Base-by-base conservation (phyloP, 2,113 vertebrate genomes). In the Brachirus orientalis region DNA sequence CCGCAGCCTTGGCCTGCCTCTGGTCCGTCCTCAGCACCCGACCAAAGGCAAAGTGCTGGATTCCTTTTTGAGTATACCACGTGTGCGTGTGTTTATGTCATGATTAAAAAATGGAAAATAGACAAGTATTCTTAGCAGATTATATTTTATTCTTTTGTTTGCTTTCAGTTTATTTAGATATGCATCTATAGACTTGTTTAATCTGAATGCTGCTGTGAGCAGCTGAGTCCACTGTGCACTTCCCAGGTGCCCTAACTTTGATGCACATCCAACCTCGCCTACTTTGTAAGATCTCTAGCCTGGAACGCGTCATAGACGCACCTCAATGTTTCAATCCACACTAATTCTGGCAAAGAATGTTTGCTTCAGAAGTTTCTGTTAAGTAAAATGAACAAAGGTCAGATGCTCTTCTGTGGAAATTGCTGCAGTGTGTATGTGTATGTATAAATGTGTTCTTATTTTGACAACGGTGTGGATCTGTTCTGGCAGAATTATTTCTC, bases 361-460 rank as follows among this genome's bases (percentile, higher is more conserved):
- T 53, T 38, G 71, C 76, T 82, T 71, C 46, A 57, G 33, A 47
- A 38, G 51, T 63, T 72, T 76, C 17, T 77, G 61, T 36, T 51
- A 64, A 74, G 66, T 64, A 48, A 70, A 75, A 79, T 70, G 78
- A 88, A 86, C 82, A 83, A 87, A 83, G 69, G 69, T 85, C 63
- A 81, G 72, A 89, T 86, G 86, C 84, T 84, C 83, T 80, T 87
- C 74, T 84, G 67, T 85, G 63, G 65, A 68, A 60, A 44, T 67
- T 75, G 86, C 80, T 86, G 86, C 81, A 54, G 81, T 69, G 79
- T 75, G 77, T 62, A 8, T 76, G 69, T 43, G 61, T 47, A 9
- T 1, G 75, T 67, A 18, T 69, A 74, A 37, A 35, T 74, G 72
- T 46, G 35, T 62, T 4, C 45, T 65, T 75, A 5, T 37, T 83